Base-by-base conservation (phyloP, 2,888 invertebrate species). In the Apotomis capreana region DNA sequence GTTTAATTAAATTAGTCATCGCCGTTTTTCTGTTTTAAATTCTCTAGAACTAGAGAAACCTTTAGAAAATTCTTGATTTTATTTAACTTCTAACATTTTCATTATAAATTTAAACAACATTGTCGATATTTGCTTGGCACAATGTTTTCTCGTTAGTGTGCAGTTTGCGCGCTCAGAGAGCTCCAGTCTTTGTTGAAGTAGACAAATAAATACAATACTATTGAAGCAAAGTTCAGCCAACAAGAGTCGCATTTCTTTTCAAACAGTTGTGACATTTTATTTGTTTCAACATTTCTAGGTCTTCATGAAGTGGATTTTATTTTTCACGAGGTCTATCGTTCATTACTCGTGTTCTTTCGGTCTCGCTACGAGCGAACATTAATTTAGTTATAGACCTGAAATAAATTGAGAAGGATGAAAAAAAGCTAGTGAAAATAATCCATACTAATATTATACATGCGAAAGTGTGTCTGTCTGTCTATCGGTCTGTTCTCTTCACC, bases 161-260 rank as follows among this genome's bases (percentile, higher is more conserved):
- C 49, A 55, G 46, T 44, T 10, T 12, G 37, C 37, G 37, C 12
- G 46, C 49, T 6, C 54, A 44, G 52, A 64, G 46, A 55, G 65
- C 55, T 65, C 64, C 44, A 65, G 65, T 57, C 55, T 65, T 65
- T 26, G 46, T 55, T 6, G 12, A 65, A 55, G 12, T 65, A 55
- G 12, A n/a, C 44, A 46, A 55, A 65, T 65, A 46, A 46, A 46
- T 57, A 65, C 65, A 64, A 64, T 65, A 46, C 65, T 46, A 44
- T 46, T 46, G 36, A 46, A 46, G 57, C 64, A 64, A 64, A 64
- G 58, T 58, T 58, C 26, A 26, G 36, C 10, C 10, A 61, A 61
- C 40, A 44, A 54, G 54, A 54, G 40, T 54, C 4, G 15, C 15
- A 40, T 58, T 37, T 52, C 64, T 4, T 49, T 49, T 49, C 9